Base-by-base conservation (phyloP, 2,797 vertebrate species). In the Pygocentrus nattereri region DNA sequence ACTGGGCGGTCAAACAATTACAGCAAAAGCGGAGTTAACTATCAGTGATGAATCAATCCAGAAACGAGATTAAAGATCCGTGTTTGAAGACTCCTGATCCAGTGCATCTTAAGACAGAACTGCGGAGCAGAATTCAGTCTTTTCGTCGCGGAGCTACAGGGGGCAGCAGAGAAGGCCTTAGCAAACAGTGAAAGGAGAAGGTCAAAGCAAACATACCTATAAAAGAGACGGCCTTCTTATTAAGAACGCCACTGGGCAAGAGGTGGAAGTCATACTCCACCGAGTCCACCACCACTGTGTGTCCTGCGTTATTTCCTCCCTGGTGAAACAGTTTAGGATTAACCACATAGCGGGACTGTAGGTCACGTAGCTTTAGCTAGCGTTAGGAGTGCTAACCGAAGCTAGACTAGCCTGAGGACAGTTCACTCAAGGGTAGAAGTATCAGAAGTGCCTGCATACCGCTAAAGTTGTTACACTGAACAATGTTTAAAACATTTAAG, bases 191-290 rank as follows among this genome's bases (percentile, higher is more conserved):
- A 8, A 13, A 58, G 6, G 1, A 31, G 15, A 76, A 76, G 59
- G 50, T 82, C 61, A 84, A 82, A 79, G 15, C 19, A 62, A 64
- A 79, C 75, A 0, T 90, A 96, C 95, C 95, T 1, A 96, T 96
- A 86, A 96, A 96, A 50, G 95, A 96, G 69, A 86, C 44, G 0
- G 95, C 95, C 25, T 92, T 95, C 85, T 93, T 94, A 92, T 96
- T 96, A 84, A 96, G 93, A 18, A 96, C 94, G 0, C 95, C 96
- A 0, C 96, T 96, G 76, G 95, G 95, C 84, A 96, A 87, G 70
- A 96, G 91, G 85, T 96, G 95, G 75, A 96, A 96, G 85, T 96
- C 91, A 0, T 96, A 96, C 90, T 96, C 95, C 81, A 96, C 94
- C 0, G 89, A 81, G 81, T 95, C 95, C 87, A 96, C 95, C 0